Evolutionary conservation across 1,140 invertebrate genomes (phyloP), one percentile per base, ranked within the genome.

Genomic region (Drosophila persimilis): DNA sequence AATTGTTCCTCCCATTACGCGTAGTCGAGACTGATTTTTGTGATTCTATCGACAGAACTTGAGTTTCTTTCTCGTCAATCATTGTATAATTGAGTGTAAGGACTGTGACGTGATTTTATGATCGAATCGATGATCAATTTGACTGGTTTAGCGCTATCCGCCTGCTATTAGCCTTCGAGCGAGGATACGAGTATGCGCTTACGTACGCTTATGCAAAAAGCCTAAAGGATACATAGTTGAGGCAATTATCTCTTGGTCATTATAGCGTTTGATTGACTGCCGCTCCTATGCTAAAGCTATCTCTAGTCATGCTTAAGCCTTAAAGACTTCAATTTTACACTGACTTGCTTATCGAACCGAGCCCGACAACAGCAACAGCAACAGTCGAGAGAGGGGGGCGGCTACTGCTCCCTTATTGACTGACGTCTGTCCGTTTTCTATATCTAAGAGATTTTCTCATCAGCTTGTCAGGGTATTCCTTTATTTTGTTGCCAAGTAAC

Each of bases 321-420:
- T 35, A 45, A 31, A 39, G 46, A 56, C 77, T 86, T 62, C 56
- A 74, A 35, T 77, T 52, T 86, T 74, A 74, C 69, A 77, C 61
- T 60, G 61, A 48, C 20, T 39, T 47, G 77, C 81, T 85, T 85
- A 86, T 86, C 81, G 80, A 60, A 58, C 69, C n/a, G 55, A 20
- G 20, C 24, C 24, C 24, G 24, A 26, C 24, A 26, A 26, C 24
- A 26, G 62, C 62, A 65, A 70, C 46, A 35, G 54, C 17, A 15
- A 4, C 47, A 41, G 52, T 39, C 41, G 24, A 65, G 54, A 39
- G 69, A 46, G 20, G 20, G 20, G 20, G 20, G 20, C 20, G 20
- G 45, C 17, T 64, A 29, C 51, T 22, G 65, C 35, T 53, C 56
- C 22, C 35, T 17, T 47, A 51, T 61, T 39, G 57, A 58, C 57